Base-by-base conservation (phyloP, 1,140 invertebrate genomes). In the Drosophila ercepeae region DNA sequence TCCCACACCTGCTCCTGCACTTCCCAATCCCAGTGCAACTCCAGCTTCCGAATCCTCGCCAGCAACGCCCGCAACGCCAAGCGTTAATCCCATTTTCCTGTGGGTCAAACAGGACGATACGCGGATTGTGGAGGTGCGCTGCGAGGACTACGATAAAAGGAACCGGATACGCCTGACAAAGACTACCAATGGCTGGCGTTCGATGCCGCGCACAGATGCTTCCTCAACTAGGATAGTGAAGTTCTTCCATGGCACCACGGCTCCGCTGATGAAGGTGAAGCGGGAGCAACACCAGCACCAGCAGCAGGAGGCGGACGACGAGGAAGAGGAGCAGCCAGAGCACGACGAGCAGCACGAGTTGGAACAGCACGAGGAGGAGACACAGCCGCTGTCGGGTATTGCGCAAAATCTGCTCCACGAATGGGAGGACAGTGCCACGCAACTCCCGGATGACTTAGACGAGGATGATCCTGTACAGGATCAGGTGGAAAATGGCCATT, bases 91-190 rank as follows among this genome's bases (percentile, higher is more conserved):
- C 48, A 95, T 97, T 55, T 97, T 97, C 91, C 92, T 96, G 53
- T 96, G 95, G 95, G 95, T 95, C 36, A 94, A 95, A 75, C 95
- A 96, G 90, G 93, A 94, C 67, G 95, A 96, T 83, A 95, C 95
- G 54, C 93, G 93, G 83, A 96, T 97, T 78, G 94, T 96, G 81
- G 95, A 96, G 91, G 96, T 97, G 68, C 94, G 94, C 88, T 96
- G 95, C 92, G 96, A 96, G 91, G 96, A 97, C 89, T 97, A 96
- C 92, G 95, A 96, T 92, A 94, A 95, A 82, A 92, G 95, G 34
- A 97, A 96, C 92, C 94, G 96, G 9, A 96, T 97, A 63, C 94
- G 95, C 67, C 92, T 97, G 75, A 95, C 95, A 48, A 95, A 96
- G 83, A 96, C 95, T 3, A 93, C 95, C 2, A 93, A 94, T 79